Evolutionary conservation across 2,113 vertebrate genomes (phyloP), one percentile per base, ranked within the genome.

Genomic region (Gymnocephalus cernua): DNA sequence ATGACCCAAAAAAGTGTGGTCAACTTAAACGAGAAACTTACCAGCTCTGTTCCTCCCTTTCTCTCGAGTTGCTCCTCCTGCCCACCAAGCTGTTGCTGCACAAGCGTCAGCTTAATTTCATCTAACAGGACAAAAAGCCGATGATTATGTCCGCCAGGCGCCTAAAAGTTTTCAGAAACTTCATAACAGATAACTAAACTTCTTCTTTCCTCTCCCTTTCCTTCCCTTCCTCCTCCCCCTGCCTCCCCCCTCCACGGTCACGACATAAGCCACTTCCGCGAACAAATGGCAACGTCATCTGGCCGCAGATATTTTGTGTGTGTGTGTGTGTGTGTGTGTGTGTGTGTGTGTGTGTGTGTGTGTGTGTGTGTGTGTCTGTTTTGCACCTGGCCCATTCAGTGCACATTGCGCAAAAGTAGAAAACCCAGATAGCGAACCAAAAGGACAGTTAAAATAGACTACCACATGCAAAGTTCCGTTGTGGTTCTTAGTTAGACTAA

Each of bases 241-340:
- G 15, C 53, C 77, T 27, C 74, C 79, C 45, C 45, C 81, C 78
- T 82, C 79, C 61, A 35, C 82, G 80, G 80, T 88, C 87, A 92
- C 90, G 84, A 90, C 91, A 92, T 74, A 92, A 91, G 90, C 89
- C 86, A 94, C 93, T 95, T 95, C 93, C 94, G 93, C 76, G 93
- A 94, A 91, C 88, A 91, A 91, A 88, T 79, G 86, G 78, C 64
- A 80, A 91, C 93, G 93, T 95, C 94, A 95, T 91, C 87, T 80
- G 89, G 77, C 77, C 64, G 32, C 47, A 21, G 71, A 45, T n/a
- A n/a, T n/a, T n/a, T n/a, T 21, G 54, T 15, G 41, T 57, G 53
- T 11, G 74, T 16, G 35, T 48, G 53, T 63, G 56, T 74, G 47
- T 1, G 35, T 7, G 35, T 7, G 76, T 6, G 66, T 7, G 71